These are phyloP conservation scores for Torymus texanus DNA, from an alignment of 2,888 invertebrate genomes.

Conservation along the genomic window DNA sequence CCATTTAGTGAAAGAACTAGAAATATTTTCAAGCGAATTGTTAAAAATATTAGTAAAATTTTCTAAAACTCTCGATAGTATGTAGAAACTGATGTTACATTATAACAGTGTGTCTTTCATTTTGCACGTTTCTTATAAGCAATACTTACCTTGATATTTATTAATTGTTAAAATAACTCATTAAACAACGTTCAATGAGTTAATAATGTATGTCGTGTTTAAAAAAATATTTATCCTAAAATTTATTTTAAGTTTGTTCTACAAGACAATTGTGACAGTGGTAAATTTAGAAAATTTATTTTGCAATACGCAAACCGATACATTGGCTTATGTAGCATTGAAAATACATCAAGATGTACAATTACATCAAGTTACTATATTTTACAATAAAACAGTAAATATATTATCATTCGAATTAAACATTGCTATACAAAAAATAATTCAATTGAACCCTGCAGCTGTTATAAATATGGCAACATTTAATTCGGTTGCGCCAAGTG, in stretches of 20 bases:
- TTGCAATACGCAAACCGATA: neutral
- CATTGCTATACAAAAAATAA: neutral
- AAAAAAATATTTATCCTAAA: too few relatives aligned
- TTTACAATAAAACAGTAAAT: neutral
- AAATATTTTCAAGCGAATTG: too few relatives aligned
- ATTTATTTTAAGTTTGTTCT: neutral
- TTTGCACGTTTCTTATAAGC: too few relatives aligned
- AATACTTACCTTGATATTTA: too few relatives aligned
- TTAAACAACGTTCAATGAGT: too few relatives aligned
- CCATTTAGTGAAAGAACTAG: too few relatives aligned
- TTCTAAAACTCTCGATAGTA: too few relatives aligned
- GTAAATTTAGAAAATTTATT: conserved; percentile 13
- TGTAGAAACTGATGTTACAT: too few relatives aligned
- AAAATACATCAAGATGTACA: neutral
- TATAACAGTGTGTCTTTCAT: too few relatives aligned
- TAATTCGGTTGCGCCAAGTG: neutral
- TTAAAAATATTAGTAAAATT: too few relatives aligned
- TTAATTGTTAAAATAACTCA: too few relatives aligned
- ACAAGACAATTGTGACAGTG: neutral
- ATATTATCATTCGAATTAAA: neutral
- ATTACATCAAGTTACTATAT: conserved; percentile 1
- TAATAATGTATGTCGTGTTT: too few relatives aligned
- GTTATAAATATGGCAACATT: conserved; percentile 3
- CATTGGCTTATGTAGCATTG: neutral
- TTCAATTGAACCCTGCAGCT: neutral